phyloP scores from a whole-genome alignment of 1,140 invertebrate genomes.

The Bombus pascuorum region DNA sequence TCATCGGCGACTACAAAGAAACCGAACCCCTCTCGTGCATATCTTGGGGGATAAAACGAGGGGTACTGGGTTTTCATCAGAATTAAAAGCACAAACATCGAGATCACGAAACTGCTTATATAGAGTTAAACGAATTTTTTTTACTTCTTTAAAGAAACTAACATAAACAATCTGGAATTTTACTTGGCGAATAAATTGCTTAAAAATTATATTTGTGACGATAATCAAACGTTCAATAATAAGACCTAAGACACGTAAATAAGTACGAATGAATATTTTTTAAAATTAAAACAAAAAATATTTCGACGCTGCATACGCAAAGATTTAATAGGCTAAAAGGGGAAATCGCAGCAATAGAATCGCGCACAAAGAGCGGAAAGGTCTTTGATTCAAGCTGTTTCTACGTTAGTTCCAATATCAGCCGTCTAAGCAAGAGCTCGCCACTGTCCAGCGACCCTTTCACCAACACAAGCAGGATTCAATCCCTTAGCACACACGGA shows the following conservation, averaged over 20 bases:
- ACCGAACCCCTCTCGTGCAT: neutral
- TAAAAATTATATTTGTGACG: neutral
- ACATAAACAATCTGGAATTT: neutral
- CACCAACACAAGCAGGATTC: slow-evolving; percentile 68
- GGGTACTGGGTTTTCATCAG: slow-evolving; percentile 8
- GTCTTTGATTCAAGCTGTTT: slow-evolving; percentile 61
- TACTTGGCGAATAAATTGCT: neutral
- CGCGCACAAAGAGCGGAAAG: slow-evolving; percentile 40
- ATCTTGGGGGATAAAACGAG: slow-evolving; percentile 21
- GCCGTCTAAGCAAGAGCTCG: slow-evolving; percentile 81
- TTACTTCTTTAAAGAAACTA: neutral
- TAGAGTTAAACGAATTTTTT: neutral
- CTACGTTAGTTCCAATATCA: slow-evolving; percentile 75
- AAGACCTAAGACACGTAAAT: too few species aligned
- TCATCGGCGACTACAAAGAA: slow-evolving; percentile 45
- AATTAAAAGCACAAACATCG: slow-evolving; percentile 18
- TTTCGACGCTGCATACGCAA: neutral
- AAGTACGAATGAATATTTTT: neutral
- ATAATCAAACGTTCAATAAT: neutral
- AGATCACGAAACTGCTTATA: neutral
- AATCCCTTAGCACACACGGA: slow-evolving; percentile 74
- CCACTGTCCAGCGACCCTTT: slow-evolving; percentile 82
- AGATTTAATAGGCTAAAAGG: neutral
- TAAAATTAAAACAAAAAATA: neutral
- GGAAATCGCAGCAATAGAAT: neutral